Percentiles rank a stretch among this genome's conserved stretches.
Conservation (phyloP, 2,888 invertebrate genomes). For the Caenorhabditis auriculariae region DNA sequence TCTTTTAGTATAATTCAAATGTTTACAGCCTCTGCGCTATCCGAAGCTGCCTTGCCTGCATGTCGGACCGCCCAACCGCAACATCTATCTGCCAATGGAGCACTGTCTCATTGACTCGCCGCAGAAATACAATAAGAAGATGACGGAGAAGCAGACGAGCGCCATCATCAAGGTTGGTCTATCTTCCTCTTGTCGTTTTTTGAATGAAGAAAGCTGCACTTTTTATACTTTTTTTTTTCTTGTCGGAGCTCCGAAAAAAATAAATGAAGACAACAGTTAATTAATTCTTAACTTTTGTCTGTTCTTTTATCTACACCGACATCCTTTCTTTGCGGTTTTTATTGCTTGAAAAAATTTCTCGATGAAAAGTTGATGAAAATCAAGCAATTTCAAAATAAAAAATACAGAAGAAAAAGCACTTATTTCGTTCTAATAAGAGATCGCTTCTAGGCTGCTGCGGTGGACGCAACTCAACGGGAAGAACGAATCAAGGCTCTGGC, state of each 20-base stretch:
- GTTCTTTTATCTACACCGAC: too few species aligned
- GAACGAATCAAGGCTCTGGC: slow-evolving; percentile 45
- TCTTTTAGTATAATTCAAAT: background rate
- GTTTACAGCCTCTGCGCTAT: slow-evolving; percentile 31
- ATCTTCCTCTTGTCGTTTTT: background rate
- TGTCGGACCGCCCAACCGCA: slow-evolving; percentile 55
- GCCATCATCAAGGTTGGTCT: slow-evolving; percentile 46
- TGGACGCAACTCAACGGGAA: slow-evolving; percentile 55
- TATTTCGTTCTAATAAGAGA: too few species aligned
- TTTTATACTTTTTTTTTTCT: too few species aligned
- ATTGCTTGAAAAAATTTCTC: too few species aligned
- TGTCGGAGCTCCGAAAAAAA: too few species aligned
- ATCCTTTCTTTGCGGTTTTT: too few species aligned
- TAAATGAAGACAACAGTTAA: too few species aligned
- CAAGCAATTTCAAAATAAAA: too few species aligned
- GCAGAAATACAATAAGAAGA: slow-evolving; percentile 57
- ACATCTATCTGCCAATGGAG: slow-evolving; percentile 57
- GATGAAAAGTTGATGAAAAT: too few species aligned
- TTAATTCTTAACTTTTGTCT: too few species aligned
- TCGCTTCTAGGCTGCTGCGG: slow-evolving; percentile 55
- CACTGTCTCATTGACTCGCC: slow-evolving; percentile 51
- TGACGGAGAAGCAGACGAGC: slow-evolving; percentile 54
- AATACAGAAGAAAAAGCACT: too few species aligned
- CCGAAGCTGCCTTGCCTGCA: slow-evolving; percentile 59
- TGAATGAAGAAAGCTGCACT: too few species aligned